A percentile compares a stretch with the other conserved stretches of the same genome.
These are phyloP conservation scores for Cottus gobio DNA, from an alignment of 2,113 vertebrate genomes.

Conservation along the genomic window DNA sequence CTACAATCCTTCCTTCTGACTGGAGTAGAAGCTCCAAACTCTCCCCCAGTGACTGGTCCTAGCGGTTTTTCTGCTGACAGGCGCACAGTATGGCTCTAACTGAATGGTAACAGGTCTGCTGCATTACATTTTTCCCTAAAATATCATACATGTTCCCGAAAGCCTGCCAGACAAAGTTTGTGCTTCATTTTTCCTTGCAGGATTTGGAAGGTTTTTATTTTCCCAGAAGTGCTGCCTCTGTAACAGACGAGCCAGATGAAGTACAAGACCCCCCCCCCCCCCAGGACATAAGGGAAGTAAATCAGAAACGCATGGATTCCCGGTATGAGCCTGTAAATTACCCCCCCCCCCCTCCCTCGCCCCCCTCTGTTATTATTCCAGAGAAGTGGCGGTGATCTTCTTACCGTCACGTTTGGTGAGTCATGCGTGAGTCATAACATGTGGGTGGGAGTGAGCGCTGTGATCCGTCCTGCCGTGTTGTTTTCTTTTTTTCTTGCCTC, in stretches of 20 bases:
- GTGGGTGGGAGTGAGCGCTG: constrained; percentile 69
- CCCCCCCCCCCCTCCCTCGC: not conserved
- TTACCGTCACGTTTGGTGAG: constrained; percentile 80
- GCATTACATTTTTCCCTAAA: not conserved
- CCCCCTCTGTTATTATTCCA: constrained; percentile 51
- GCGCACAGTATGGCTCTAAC: not conserved
- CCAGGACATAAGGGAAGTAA: not conserved
- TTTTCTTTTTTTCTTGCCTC: constrained; percentile 16
- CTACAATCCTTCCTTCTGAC: not conserved
- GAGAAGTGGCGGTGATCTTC: constrained; percentile 55
- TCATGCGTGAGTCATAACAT: constrained; percentile 75
- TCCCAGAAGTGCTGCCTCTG: constrained; percentile 26
- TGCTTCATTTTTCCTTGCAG: constrained; percentile 6
- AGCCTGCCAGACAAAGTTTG: not conserved
- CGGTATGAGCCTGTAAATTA: constrained; percentile 47
- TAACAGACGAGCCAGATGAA: not conserved
- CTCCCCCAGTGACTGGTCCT: not conserved
- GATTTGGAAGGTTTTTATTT: not conserved
- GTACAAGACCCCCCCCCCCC: not conserved
- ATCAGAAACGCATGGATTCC: constrained; percentile 62
- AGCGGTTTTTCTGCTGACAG: not conserved
- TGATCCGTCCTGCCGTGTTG: constrained; percentile 60
- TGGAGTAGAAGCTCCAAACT: not conserved
- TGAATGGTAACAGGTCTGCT: not conserved
- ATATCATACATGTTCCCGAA: not conserved